Evolutionary conservation across 1,140 invertebrate genomes (phyloP).

Genomic region (Euborellia annulipes): DNA sequence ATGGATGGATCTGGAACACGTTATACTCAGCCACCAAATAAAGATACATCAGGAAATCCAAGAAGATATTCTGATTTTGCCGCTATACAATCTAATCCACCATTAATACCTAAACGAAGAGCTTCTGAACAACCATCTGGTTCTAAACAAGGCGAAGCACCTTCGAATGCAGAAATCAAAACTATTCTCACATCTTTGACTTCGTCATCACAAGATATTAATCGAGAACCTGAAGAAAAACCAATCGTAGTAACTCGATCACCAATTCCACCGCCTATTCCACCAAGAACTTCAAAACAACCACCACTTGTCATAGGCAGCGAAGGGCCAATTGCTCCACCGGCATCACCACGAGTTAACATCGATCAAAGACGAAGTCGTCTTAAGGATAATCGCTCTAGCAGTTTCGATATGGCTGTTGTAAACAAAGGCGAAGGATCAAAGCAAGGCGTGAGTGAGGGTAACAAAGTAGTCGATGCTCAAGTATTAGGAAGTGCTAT

Average conservation of each 20-base stretch:
- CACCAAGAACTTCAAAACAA: neutral
- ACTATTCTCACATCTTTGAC: conserved; percentile 62
- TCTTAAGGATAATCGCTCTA: conserved; percentile 49
- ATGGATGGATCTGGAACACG: conserved; percentile 46
- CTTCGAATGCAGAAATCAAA: conserved; percentile 51
- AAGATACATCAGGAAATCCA: conserved; percentile 20
- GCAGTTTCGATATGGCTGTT: conserved; percentile 60
- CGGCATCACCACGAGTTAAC: conserved; percentile 13
- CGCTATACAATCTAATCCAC: conserved; percentile 33
- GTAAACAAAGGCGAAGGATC: conserved; percentile 27
- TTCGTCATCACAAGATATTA: conserved; percentile 61
- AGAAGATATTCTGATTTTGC: conserved; percentile 58
- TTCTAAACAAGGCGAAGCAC: no score
- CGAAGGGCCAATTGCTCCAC: conserved; percentile 12
- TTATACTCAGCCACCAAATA: conserved; percentile 25
- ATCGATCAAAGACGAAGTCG: conserved; percentile 32
- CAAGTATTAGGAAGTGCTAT: conserved; percentile 63
- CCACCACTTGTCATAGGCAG: conserved; percentile 12
- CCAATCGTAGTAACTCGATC: no score
- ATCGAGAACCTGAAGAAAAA: conserved; percentile 23
- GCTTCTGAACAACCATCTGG: conserved; percentile 40
- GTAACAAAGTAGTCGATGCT: conserved; percentile 49
- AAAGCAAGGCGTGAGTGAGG: conserved; percentile 19
- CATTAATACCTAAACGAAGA: conserved; percentile 32
- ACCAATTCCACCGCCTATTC: conserved; percentile 14